A percentile compares a stretch with the other conserved stretches of the same genome.
These are phyloP conservation scores for Lithobates sylvaticus DNA, from an alignment of 2,797 vertebrate species.

Conservation along the genomic window DNA sequence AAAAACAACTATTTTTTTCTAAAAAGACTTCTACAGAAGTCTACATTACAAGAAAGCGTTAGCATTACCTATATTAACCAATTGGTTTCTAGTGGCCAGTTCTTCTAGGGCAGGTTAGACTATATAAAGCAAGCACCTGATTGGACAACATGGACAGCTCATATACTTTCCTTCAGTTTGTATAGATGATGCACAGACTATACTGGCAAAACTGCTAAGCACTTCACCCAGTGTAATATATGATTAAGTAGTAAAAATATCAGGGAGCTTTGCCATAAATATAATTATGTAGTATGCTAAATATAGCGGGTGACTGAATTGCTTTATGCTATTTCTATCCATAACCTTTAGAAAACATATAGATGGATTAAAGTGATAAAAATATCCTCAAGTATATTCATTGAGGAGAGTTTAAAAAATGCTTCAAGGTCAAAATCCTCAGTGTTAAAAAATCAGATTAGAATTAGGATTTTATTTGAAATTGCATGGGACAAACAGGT, in stretches of 20 bases:
- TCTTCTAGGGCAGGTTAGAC: not conserved
- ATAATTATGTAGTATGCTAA: constrained; percentile 40
- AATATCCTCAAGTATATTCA: constrained; percentile 9
- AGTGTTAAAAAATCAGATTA: not conserved
- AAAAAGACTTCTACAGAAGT: no score
- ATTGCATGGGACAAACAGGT: not conserved
- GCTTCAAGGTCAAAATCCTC: not conserved
- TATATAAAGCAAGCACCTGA: not conserved
- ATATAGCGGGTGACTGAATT: constrained; percentile 37
- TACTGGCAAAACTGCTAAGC: constrained; percentile 9
- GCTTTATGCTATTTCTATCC: constrained; percentile 31
- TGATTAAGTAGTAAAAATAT: constrained; percentile 35
- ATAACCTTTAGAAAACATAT: constrained; percentile 42
- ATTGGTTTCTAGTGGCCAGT: no score
- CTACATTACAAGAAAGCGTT: no score
- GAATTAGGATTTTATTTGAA: not conserved
- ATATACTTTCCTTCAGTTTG: not conserved
- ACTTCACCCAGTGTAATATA: constrained; percentile 37
- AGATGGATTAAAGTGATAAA: constrained; percentile 34
- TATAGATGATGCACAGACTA: not conserved
- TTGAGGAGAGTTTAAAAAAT: not conserved
- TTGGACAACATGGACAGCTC: not conserved
- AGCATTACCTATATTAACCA: no score
- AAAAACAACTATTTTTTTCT: no score
- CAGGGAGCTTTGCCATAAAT: constrained; percentile 32